phyloP scores from a whole-genome alignment of 2,888 invertebrate species.

The Subacronicta megacephala region DNA sequence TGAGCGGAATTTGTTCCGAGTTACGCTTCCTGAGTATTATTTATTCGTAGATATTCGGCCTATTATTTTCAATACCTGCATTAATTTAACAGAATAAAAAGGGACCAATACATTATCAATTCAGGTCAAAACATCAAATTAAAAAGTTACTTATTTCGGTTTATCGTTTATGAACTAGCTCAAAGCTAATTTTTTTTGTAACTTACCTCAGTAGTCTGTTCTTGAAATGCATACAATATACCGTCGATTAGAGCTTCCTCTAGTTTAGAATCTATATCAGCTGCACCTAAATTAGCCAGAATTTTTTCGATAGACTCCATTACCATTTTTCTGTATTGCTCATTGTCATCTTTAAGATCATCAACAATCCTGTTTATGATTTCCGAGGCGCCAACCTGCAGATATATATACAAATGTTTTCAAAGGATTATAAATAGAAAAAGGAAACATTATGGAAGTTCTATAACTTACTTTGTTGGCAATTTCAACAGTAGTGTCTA shows the following conservation, averaged over 20 bases:
- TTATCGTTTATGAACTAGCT: too few relatives aligned
- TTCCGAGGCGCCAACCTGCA: conserved; percentile 98
- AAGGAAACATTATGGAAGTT: background rate
- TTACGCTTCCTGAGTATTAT: too few relatives aligned
- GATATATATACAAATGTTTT: conserved; percentile 8
- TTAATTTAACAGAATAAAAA: too few relatives aligned
- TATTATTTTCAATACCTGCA: too few relatives aligned
- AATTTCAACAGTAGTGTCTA: conserved; percentile 99
- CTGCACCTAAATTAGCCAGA: conserved; percentile 98
- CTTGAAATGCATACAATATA: conserved; percentile 99
- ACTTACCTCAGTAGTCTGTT: conserved; percentile 98
- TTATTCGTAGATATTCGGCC: too few relatives aligned
- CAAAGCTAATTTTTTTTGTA: too few relatives aligned
- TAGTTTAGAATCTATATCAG: conserved; percentile 98
- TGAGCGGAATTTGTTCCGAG: too few relatives aligned
- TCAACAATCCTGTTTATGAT: conserved; percentile 99
- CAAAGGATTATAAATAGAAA: conserved; percentile 1
- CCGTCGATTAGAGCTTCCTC: conserved; percentile 99
- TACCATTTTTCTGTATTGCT: conserved; percentile 99
- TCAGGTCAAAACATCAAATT: too few relatives aligned
- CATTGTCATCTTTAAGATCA: conserved; percentile 99
- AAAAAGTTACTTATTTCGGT: too few relatives aligned
- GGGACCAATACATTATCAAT: too few relatives aligned
- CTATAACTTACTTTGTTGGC: conserved; percentile 94
- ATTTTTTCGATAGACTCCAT: conserved; percentile 99